A percentile compares a stretch with the other conserved stretches of the same genome.
Conservation (phyloP, 2,113 vertebrate species). For the Actenoides hombroni region DNA sequence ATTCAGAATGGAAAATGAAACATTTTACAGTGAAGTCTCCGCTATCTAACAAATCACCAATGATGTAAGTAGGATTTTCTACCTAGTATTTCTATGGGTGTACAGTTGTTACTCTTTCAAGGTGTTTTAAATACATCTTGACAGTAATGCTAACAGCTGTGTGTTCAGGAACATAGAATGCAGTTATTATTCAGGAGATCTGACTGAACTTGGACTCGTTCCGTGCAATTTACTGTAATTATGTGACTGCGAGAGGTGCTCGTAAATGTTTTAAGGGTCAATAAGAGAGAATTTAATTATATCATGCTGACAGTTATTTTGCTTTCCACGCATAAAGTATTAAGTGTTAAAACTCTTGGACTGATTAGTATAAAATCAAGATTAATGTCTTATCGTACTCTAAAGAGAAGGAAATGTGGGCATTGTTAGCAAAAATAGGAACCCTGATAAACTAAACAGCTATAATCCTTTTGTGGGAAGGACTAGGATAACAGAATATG, state of each 20-base stretch:
- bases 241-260: neutral
- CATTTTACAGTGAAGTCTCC: neutral
- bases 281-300: slow-evolving; percentile 9
- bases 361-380: slow-evolving; percentile 1
- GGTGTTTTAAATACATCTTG: neutral
- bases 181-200: neutral
- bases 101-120: neutral
- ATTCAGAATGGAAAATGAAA: neutral
- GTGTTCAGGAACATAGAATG: neutral
- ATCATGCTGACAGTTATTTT: slow-evolving; percentile 15
- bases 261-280: slow-evolving; percentile 13
- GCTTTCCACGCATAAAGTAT: neutral
- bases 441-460: slow-evolving; percentile 3
- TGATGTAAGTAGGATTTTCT: neutral
- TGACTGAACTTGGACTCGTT: neutral
- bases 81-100: neutral
- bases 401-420: neutral
- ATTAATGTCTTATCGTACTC: slow-evolving; percentile 2
- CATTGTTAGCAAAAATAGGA: neutral
- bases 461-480: slow-evolving; percentile 8
- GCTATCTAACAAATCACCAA: neutral
- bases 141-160: neutral
- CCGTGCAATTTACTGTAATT: slow-evolving; percentile 17
- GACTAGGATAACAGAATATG: neutral
- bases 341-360: slow-evolving; percentile 10